Conservation (phyloP, 2,888 invertebrate species). For the Tipula unca region DNA sequence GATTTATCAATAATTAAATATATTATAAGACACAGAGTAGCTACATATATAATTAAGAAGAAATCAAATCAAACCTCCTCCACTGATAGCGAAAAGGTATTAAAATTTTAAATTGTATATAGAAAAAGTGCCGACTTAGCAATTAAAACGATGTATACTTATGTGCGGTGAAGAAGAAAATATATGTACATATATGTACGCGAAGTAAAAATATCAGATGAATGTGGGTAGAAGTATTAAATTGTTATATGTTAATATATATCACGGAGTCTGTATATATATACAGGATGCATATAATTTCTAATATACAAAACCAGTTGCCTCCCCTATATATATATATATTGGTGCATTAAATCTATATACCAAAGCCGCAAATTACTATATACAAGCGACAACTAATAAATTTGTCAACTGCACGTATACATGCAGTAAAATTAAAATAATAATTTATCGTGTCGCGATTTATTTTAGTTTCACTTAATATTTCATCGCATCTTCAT, state of each 20-base stretch:
- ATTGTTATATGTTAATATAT: neutral
- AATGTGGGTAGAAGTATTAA: neutral
- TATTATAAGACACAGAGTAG: neutral
- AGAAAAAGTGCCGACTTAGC: neutral
- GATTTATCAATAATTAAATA: neutral
- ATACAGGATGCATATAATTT: neutral
- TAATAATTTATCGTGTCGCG: neutral
- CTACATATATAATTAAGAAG: neutral
- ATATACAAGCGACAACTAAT: neutral
- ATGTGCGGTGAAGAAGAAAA: neutral
- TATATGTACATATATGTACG: neutral
- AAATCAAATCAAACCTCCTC: neutral
- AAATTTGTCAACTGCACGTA: neutral
- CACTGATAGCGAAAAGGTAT: neutral
- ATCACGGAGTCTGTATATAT: neutral
- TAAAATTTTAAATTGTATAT: neutral
- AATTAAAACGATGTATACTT: slow-evolving; percentile 1
- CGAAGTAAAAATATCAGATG: neutral
- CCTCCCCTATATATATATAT: neutral
- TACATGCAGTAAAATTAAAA: neutral
- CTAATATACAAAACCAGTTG: neutral
- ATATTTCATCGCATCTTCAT: neutral
- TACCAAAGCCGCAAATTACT: neutral
- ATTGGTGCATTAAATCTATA: neutral
- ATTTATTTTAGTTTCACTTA: neutral